Evolutionary conservation across 1,140 invertebrate species (phyloP).

Genomic region (Himalopsyche phryganea): DNA sequence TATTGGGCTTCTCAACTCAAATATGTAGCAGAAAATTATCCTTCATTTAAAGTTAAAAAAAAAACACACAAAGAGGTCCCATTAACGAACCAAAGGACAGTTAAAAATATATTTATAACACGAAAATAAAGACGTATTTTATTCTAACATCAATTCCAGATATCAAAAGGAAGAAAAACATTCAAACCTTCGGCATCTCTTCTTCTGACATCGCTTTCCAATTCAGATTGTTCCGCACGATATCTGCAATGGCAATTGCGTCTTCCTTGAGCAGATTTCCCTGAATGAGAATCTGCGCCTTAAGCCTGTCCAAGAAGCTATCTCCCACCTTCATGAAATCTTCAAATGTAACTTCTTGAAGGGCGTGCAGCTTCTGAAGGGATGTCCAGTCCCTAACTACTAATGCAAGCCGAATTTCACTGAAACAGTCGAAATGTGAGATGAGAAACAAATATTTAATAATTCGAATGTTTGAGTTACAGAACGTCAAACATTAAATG

Average conservation of each 20-base stretch:
- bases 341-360: constrained; percentile 58
- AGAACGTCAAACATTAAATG: no score
- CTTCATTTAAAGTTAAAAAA: no score
- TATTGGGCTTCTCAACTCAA: no score
- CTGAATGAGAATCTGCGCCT: constrained; percentile 69
- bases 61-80: no score
- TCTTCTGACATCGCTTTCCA: constrained; percentile 38
- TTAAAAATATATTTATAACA: constrained; percentile 37
- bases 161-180: constrained; percentile 20
- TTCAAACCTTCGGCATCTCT: constrained; percentile 22
- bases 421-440: constrained; percentile 38
- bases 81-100: constrained; percentile 72
- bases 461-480: no score
- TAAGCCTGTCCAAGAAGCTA: constrained; percentile 59
- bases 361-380: constrained; percentile 61
- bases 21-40: no score
- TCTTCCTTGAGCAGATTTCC: constrained; percentile 67
- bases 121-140: no score
- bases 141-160: no score
- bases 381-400: constrained; percentile 61
- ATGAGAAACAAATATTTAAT: no score
- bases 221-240: constrained; percentile 39
- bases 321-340: constrained; percentile 59
- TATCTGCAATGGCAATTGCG: constrained; percentile 54
- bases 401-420: constrained; percentile 63